Evolutionary conservation across 2,888 invertebrate genomes (phyloP).

Genomic region (Macrophya annulata): DNA sequence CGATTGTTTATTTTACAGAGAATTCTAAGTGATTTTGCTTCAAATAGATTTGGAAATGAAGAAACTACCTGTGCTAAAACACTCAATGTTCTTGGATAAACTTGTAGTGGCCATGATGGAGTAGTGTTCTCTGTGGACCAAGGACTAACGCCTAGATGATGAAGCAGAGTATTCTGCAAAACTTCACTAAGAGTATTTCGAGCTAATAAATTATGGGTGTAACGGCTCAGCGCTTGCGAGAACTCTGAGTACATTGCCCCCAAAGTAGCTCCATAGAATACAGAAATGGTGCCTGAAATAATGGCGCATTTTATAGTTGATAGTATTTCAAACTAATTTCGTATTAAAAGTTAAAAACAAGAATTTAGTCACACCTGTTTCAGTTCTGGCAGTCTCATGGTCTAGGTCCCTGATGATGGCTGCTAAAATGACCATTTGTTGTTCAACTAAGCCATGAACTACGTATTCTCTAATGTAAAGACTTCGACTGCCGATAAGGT

Average conservation of each 20-base stretch:
- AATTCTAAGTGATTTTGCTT: background rate
- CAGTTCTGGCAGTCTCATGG: constrained; percentile 92
- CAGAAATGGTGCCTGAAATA: constrained; percentile 85
- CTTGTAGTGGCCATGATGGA: constrained; percentile 88
- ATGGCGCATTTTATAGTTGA: constrained; percentile 6
- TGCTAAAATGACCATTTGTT: constrained; percentile 94
- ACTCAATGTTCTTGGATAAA: constrained; percentile 89
- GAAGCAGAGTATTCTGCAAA: constrained; percentile 87
- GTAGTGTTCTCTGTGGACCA: constrained; percentile 84
- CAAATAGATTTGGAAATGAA: constrained; percentile 12
- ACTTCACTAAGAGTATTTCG: constrained; percentile 85
- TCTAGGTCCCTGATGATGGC: constrained; percentile 95
- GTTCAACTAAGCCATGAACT: constrained; percentile 89
- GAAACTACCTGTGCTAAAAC: constrained; percentile 89
- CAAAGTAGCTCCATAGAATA: constrained; percentile 87
- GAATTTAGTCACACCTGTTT: constrained; percentile 81
- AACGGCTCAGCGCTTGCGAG: constrained; percentile 89
- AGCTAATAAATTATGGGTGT: constrained; percentile 89
- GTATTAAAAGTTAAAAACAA: constrained; percentile 71
- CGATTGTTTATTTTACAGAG: constrained; percentile 50
- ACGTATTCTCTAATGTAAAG: constrained; percentile 86
- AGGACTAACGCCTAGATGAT: constrained; percentile 89
- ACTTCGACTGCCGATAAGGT: constrained; percentile 88
- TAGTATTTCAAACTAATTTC: constrained; percentile 36
- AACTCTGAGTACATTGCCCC: constrained; percentile 88